Evolutionary conservation across 1,140 invertebrate genomes (phyloP).

Genomic region (Drosophila ercepeae): DNA sequence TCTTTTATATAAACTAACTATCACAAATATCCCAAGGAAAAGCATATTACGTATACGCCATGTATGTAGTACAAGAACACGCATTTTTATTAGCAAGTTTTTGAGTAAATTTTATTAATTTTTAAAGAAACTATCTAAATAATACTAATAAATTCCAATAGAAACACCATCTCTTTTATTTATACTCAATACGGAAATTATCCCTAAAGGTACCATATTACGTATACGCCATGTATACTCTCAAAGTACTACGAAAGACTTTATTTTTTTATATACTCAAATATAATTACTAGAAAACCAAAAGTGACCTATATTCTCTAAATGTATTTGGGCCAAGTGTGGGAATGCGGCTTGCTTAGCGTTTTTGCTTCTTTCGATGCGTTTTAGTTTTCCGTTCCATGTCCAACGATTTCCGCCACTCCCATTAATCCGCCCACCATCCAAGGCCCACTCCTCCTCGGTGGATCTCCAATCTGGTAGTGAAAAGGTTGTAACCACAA

Average conservation of each 20-base stretch:
- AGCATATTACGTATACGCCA: background rate
- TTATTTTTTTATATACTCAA: too few relatives aligned
- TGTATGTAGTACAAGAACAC: background rate
- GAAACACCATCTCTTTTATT: too few relatives aligned
- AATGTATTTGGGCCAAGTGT: slow-evolving; percentile 16
- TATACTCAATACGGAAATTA: too few relatives aligned
- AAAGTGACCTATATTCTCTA: background rate
- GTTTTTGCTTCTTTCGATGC: slow-evolving; percentile 25
- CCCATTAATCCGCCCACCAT: background rate
- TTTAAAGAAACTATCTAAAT: too few relatives aligned
- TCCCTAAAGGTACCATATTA: too few relatives aligned
- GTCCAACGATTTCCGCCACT: slow-evolving; percentile 41
- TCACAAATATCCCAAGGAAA: too few relatives aligned
- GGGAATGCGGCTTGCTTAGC: background rate
- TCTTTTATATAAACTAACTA: too few relatives aligned
- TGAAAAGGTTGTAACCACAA: slow-evolving; percentile 72
- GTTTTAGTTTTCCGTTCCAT: slow-evolving; percentile 64
- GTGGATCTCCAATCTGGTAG: slow-evolving; percentile 6
- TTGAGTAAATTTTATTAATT: too few relatives aligned
- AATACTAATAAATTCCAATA: too few relatives aligned
- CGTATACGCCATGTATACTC: slow-evolving; percentile 7
- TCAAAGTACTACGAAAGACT: too few relatives aligned
- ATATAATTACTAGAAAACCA: too few relatives aligned
- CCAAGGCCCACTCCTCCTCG: background rate
- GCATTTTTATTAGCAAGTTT: too few relatives aligned